These are phyloP conservation scores for Ianthella basta DNA, from an alignment of 37 sponge, comb jelly and placozoan genomes.

Conservation along the genomic window DNA sequence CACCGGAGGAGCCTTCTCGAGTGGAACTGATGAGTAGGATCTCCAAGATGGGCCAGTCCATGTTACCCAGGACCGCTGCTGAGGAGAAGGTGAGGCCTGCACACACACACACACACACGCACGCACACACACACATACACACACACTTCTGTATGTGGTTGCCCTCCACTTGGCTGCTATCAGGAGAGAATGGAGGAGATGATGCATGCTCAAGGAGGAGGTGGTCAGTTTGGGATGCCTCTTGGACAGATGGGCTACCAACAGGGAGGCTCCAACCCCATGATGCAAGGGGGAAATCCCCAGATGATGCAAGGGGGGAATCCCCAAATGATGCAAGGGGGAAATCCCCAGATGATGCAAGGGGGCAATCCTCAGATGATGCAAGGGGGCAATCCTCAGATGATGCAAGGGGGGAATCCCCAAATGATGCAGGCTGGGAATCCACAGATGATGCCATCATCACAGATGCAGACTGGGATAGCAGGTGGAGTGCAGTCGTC, in stretches of 20 bases:
- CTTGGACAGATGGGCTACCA: not conserved
- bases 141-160: too few relatives aligned
- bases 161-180: too few relatives aligned
- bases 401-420: constrained; percentile 20
- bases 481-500: not conserved
- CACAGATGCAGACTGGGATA: constrained; percentile 10
- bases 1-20: constrained; percentile 26
- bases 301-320: constrained; percentile 17
- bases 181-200: too few relatives aligned
- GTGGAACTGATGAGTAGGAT: constrained; percentile 76
- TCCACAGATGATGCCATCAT: constrained; percentile 1
- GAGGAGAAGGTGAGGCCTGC: not conserved
- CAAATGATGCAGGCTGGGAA: not conserved
- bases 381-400: constrained; percentile 23
- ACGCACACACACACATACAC: too few relatives aligned
- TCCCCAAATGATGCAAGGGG: constrained; percentile 24
- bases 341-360: constrained; percentile 32
- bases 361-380: constrained; percentile 16
- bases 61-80: constrained; percentile 47
- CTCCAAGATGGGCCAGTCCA: constrained; percentile 87
- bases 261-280: not conserved
- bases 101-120: too few relatives aligned
- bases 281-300: constrained; percentile 24
- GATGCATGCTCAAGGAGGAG: too few relatives aligned
- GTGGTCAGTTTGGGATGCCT: too few relatives aligned